Evolutionary conservation across 2,113 vertebrate species (phyloP).

Genomic region (Poeciliopsis occidentalis): DNA sequence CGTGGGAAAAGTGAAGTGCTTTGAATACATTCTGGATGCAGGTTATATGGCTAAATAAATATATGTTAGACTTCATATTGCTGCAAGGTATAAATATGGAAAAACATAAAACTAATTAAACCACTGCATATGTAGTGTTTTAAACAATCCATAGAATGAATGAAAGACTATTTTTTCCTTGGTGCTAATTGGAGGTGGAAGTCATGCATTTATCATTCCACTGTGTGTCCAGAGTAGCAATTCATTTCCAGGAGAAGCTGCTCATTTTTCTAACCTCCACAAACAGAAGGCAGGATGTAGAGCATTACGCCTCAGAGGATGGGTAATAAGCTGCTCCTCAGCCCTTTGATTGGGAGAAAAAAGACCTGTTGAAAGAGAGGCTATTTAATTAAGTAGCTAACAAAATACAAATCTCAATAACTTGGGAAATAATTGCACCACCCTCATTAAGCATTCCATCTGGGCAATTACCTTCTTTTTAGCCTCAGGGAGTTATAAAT

Average conservation of each 20-base stretch:
- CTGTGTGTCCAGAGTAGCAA: slow-evolving; percentile 1
- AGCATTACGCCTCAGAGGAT: not conserved
- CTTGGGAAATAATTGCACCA: slow-evolving; percentile 76
- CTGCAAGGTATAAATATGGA: not conserved
- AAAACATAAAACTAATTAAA: not conserved
- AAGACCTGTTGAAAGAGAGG: slow-evolving; percentile 61
- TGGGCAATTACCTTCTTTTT: slow-evolving; percentile 74
- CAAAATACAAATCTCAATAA: slow-evolving; percentile 78
- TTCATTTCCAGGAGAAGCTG: slow-evolving; percentile 5
- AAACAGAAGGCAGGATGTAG: slow-evolving; percentile 9
- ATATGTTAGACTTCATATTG: too few relatives aligned
- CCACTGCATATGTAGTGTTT: not conserved
- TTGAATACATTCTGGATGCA: too few relatives aligned
- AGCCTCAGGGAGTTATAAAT: slow-evolving; percentile 73
- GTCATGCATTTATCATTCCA: slow-evolving; percentile 25
- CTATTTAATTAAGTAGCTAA: slow-evolving; percentile 75
- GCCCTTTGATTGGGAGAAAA: slow-evolving; percentile 41
- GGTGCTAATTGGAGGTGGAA: slow-evolving; percentile 10
- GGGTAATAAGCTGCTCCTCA: slow-evolving; percentile 22
- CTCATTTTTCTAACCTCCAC: slow-evolving; percentile 5
- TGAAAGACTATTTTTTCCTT: not conserved
- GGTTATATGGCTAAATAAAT: too few relatives aligned
- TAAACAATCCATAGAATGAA: not conserved
- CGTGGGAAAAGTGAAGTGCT: too few relatives aligned
- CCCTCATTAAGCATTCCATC: slow-evolving; percentile 78